phyloP scores from a whole-genome alignment of 2,888 invertebrate genomes.

The Himalopsyche tibetana region DNA sequence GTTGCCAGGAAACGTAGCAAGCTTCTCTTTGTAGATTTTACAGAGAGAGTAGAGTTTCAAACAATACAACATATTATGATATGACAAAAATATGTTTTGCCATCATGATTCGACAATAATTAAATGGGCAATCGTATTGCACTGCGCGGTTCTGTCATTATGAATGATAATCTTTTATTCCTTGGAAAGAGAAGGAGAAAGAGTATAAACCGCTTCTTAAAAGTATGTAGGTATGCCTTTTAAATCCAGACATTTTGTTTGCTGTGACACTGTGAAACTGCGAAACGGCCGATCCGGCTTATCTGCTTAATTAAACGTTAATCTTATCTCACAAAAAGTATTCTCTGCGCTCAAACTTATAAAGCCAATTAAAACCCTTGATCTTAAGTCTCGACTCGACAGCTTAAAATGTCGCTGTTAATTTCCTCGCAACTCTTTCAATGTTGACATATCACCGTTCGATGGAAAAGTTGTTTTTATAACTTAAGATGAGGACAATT shows the following conservation, averaged over 20 bases:
- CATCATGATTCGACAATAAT: too few species aligned
- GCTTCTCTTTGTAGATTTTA: too few species aligned
- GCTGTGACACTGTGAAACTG: not conserved
- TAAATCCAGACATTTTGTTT: not conserved
- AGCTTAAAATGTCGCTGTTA: constrained; percentile 18
- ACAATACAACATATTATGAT: too few species aligned
- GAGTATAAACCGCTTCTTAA: not conserved
- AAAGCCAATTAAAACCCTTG: constrained; percentile 14
- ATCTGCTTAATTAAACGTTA: constrained; percentile 16
- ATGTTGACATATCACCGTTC: not conserved
- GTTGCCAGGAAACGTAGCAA: too few species aligned
- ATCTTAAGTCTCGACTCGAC: not conserved
- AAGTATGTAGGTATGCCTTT: too few species aligned
- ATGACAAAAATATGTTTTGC: too few species aligned
- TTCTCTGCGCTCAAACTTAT: not conserved
- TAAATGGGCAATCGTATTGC: too few species aligned
- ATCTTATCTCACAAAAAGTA: constrained; percentile 5
- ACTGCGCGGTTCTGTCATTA: too few species aligned
- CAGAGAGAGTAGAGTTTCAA: too few species aligned
- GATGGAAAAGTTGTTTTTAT: not conserved
- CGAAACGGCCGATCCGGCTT: not conserved
- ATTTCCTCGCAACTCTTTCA: not conserved
- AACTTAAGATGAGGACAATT: not conserved
- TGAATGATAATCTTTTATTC: too few species aligned
- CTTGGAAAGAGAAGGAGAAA: not conserved